Conservation (phyloP, 2,113 vertebrate species). For the Sterrhoptilus dennistouni region DNA sequence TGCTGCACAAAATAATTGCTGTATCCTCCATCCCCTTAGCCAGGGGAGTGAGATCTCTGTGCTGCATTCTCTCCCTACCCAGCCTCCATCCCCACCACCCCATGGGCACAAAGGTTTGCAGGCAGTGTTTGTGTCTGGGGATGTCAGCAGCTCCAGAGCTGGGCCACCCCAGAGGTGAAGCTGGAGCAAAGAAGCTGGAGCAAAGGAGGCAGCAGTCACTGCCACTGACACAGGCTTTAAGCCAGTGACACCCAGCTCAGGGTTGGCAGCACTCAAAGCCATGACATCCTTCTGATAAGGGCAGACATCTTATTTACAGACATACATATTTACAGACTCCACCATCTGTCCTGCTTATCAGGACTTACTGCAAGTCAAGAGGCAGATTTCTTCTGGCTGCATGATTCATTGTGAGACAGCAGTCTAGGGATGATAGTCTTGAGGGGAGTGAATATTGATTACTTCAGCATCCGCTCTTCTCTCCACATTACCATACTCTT, state of each 20-base stretch:
- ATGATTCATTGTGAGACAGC: neutral
- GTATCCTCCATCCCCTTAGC: neutral
- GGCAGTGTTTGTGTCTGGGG: rapidly evolving
- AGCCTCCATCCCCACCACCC: neutral
- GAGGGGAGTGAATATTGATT: neutral
- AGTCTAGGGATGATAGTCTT: neutral
- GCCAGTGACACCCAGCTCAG: neutral
- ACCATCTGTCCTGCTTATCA: neutral
- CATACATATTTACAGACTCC: neutral
- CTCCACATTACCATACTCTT: neutral
- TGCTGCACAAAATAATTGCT: neutral
- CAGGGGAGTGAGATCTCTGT: neutral
- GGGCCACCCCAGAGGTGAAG: neutral
- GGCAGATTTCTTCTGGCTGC: neutral
- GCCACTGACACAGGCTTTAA: rapidly evolving
- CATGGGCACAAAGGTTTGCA: neutral
- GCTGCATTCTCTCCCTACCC: rapidly evolving
- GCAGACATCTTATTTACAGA: neutral
- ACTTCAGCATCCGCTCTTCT: neutral
- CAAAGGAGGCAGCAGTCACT: neutral
- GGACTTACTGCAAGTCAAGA: neutral
- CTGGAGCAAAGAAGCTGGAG: neutral
- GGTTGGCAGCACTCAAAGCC: rapidly evolving
- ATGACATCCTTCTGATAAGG: rapidly evolving
- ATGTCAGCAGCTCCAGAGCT: rapidly evolving